Evolutionary conservation across 2,113 vertebrate genomes (phyloP), one percentile per base, ranked within the genome.

Genomic region (Oophaga pumilio): DNA sequence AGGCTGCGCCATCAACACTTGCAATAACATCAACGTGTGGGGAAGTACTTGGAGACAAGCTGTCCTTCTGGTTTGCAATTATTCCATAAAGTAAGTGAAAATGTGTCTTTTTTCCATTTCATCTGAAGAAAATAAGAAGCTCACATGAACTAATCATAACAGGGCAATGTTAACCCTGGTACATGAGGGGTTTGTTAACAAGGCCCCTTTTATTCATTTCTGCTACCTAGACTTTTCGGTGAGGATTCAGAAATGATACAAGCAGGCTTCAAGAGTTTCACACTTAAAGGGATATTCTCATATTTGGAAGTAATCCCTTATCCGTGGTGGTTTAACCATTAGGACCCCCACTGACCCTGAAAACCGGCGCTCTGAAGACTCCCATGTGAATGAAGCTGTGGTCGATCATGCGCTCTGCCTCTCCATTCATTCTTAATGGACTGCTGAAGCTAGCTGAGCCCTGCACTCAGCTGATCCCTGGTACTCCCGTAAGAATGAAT

Each of bases 1-100:
- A 89, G 97, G 97, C 76, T 98, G 97, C 1, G 96, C 97, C 64
- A 59, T 97, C 73, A 92, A 94, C 90, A 93, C 92, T 57, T 98
- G 97, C 26, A 86, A 89, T 85, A 95, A 95, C 76, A 93, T 98
- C 90, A 90, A 82, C 0, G 95, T 97, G 86, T 96, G 95, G 91
- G 96, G 96, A 76, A 96, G 90, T 91, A 94, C 87, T 0, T 97
- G 96, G 97, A 94, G 89, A 1, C 94, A 93, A 11, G 96, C 95
- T 0, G 89, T 91, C 17, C 93, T 96, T 89, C 92, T 98, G 18
- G 96, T 98, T 90, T 98, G 97, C 95, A 98, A 98, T 95, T 98
- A 99, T 0, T 96, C 97, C 43, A 93, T 97, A 88, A 98, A 98
- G 97, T 98, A 94, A 96, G 96, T 92, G 13, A 12, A 52, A 24